Evolutionary conservation across 2,797 vertebrate genomes (phyloP).

Genomic region (Picus viridis): DNA sequence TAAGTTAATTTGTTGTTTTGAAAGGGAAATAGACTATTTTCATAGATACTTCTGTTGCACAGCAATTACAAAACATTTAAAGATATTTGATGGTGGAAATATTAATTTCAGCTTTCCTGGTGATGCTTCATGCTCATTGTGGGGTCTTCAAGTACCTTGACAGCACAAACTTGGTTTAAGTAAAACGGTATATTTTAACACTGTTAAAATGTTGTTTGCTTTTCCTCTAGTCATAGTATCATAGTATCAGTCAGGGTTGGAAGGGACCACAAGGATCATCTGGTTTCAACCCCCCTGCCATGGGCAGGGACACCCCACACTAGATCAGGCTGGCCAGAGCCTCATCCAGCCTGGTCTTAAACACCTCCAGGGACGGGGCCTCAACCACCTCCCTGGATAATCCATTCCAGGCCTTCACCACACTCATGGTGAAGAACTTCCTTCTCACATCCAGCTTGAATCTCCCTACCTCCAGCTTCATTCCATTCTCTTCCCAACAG

Average conservation of each 20-base stretch:
- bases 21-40: not conserved
- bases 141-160: not conserved
- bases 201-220: not conserved
- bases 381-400: too few relatives aligned
- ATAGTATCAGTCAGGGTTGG: too few relatives aligned
- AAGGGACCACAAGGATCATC: too few relatives aligned
- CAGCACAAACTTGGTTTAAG: not conserved
- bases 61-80: not conserved
- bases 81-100: not conserved
- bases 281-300: too few relatives aligned
- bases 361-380: too few relatives aligned
- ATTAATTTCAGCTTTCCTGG: not conserved
- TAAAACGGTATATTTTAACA: not conserved
- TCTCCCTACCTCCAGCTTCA: too few relatives aligned
- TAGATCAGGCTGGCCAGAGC: too few relatives aligned
- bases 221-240: not conserved
- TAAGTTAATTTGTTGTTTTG: not conserved
- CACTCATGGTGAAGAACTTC: too few relatives aligned
- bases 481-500: not conserved
- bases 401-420: too few relatives aligned
- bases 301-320: too few relatives aligned
- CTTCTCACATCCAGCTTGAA: too few relatives aligned
- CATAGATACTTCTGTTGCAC: not conserved
- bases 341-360: too few relatives aligned
- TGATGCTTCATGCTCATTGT: not conserved